Evolutionary conservation across 2,888 invertebrate species (phyloP).

Genomic region (Timandra comae): DNA sequence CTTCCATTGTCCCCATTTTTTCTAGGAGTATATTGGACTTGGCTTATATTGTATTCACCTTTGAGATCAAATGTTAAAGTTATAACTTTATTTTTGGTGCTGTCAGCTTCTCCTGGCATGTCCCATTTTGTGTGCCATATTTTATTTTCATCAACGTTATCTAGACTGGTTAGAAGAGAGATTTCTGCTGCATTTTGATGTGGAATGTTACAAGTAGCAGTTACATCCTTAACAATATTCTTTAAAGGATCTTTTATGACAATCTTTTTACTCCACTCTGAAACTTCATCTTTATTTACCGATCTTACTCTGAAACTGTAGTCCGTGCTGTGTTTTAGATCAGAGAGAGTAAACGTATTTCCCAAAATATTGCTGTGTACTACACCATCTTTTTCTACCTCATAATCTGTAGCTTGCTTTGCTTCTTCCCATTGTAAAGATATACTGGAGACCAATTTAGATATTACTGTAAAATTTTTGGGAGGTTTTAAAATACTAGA

Average conservation of each 20-base stretch:
- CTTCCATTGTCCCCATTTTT: slow-evolving; percentile 55
- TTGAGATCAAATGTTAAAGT: slow-evolving; percentile 40
- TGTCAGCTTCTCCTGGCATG: slow-evolving; percentile 26
- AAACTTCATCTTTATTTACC: slow-evolving; percentile 34
- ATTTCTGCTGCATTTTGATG: slow-evolving; percentile 39
- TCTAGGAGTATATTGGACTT: slow-evolving; percentile 49
- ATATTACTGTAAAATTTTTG: slow-evolving; percentile 25
- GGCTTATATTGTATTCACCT: slow-evolving; percentile 34
- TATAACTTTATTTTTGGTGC: slow-evolving; percentile 27
- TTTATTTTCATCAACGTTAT: slow-evolving; percentile 23
- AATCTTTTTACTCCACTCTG: slow-evolving; percentile 52
- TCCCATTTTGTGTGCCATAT: slow-evolving; percentile 48
- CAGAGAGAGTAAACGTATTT: slow-evolving; percentile 25
- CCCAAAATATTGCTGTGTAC: slow-evolving; percentile 46
- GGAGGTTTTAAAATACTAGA: slow-evolving; percentile 31
- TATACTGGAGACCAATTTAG: slow-evolving; percentile 33
- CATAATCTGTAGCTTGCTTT: slow-evolving; percentile 38
- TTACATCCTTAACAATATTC: slow-evolving; percentile 34
- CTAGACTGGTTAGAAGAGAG: slow-evolving; percentile 30
- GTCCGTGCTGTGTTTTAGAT: slow-evolving; percentile 35
- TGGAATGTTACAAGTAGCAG: slow-evolving; percentile 37
- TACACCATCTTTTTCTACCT: slow-evolving; percentile 53
- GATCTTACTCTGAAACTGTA: slow-evolving; percentile 52
- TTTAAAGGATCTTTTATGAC: slow-evolving; percentile 34
- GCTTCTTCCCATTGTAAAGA: slow-evolving; percentile 42